Evolutionary conservation across 2,113 vertebrate species (phyloP).

Genomic region (Centropus unirufus): DNA sequence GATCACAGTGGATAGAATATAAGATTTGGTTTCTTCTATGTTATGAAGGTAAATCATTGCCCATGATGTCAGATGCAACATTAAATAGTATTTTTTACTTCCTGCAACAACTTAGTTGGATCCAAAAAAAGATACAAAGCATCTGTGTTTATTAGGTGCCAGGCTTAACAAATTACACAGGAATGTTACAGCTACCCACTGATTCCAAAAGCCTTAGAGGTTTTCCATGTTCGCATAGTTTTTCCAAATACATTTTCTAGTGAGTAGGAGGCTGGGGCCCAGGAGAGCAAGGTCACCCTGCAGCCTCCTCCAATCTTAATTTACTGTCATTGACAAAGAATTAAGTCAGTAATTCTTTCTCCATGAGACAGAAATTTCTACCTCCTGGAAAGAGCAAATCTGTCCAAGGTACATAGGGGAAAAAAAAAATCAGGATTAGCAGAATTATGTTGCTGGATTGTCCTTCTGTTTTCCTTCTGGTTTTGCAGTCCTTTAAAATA

Average conservation of each 20-base stretch:
- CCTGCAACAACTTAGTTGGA: background rate
- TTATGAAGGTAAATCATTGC: background rate
- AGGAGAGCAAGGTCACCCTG: background rate
- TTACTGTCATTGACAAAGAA: background rate
- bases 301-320: background rate
- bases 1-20: background rate
- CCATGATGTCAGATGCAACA: background rate
- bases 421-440: background rate
- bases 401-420: background rate
- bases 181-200: background rate
- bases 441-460: too few species aligned
- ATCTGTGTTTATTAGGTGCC: background rate
- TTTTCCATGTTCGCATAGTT: background rate
- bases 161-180: background rate
- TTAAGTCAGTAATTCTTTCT: background rate
- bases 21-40: background rate
- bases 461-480: background rate
- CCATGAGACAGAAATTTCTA: background rate
- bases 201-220: background rate
- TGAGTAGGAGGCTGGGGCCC: background rate
- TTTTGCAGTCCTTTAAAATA: background rate
- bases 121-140: background rate
- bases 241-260: background rate
- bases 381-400: background rate
- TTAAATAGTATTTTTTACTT: background rate